phyloP scores from a whole-genome alignment of 1,140 invertebrate species.

The Papilio polytes region DNA sequence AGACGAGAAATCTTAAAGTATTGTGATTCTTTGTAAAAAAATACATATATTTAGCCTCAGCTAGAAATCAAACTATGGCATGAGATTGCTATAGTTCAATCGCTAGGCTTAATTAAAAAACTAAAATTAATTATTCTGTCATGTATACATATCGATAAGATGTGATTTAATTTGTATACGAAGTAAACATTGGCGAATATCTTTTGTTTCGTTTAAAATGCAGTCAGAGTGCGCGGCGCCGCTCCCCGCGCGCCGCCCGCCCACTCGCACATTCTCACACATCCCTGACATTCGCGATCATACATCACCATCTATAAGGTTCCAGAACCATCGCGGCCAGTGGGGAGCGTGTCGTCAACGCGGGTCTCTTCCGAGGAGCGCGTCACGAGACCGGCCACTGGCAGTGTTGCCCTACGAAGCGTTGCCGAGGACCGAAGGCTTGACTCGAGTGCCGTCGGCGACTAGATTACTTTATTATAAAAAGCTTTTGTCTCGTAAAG shows the following conservation, averaged over 20 bases:
- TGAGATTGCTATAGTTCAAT: background rate
- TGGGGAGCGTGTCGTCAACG: conserved; percentile 39
- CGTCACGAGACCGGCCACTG: conserved; percentile 62
- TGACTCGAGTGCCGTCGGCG: conserved; percentile 72
- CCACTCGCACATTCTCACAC: background rate
- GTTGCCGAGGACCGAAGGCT: conserved; percentile 62
- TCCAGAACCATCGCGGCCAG: background rate
- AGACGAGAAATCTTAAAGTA: background rate
- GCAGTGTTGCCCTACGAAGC: conserved; percentile 64
- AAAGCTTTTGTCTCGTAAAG: conserved; percentile 20
- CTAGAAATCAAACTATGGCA: background rate
- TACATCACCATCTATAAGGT: background rate
- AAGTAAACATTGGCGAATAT: conserved; percentile 3
- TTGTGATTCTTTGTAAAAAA: conserved; percentile 21
- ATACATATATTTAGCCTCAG: conserved; percentile 14
- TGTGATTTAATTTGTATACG: conserved; percentile 20
- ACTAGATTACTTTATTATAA: conserved; percentile 66
- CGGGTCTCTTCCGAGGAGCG: conserved; percentile 52
- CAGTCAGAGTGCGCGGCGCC: conserved; percentile 51
- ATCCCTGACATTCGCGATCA: background rate
- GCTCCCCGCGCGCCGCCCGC: background rate
- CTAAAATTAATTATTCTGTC: conserved; percentile 25
- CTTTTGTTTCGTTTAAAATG: conserved; percentile 38
- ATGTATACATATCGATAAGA: background rate
- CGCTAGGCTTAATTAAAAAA: conserved; percentile 8